A percentile compares a stretch with the other conserved stretches of the same genome.
These are phyloP conservation scores for Lysiphlebus fabarum DNA, from an alignment of 1,140 invertebrate species.

Conservation along the genomic window DNA sequence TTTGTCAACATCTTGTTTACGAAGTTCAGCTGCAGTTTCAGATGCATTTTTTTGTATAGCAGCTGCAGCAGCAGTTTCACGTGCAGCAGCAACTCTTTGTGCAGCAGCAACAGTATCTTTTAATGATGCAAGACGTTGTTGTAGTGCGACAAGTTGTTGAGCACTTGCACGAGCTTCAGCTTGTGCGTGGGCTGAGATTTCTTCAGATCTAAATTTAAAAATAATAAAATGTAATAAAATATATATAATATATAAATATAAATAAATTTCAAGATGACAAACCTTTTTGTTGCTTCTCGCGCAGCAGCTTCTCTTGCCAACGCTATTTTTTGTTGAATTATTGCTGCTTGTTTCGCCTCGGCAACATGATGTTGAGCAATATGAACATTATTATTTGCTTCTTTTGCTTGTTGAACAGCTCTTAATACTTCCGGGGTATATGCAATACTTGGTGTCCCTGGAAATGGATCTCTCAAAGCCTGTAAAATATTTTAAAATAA, in stretches of 20 bases:
- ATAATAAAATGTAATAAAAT: not conserved
- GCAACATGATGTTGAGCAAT: constrained; percentile 46
- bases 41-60: constrained; percentile 50
- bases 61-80: constrained; percentile 49
- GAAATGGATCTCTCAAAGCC: constrained; percentile 38
- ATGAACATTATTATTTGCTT: constrained; percentile 50
- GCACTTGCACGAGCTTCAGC: constrained; percentile 46
- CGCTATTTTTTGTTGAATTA: constrained; percentile 50
- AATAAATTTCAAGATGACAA: no score
- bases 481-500: constrained; percentile 25
- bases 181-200: constrained; percentile 45
- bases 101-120: constrained; percentile 52
- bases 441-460: constrained; percentile 46
- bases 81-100: constrained; percentile 49
- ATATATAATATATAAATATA: not conserved
- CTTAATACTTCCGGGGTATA: constrained; percentile 46
- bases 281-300: constrained; percentile 46
- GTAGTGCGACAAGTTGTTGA: constrained; percentile 48
- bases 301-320: constrained; percentile 47
- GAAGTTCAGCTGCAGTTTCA: constrained; percentile 49
- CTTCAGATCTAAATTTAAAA: constrained; percentile 40
- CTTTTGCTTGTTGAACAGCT: constrained; percentile 50
- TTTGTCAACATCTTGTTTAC: constrained; percentile 52
- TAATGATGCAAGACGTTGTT: constrained; percentile 49
- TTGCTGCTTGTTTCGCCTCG: constrained; percentile 45